These are phyloP conservation scores for Syrrhaptes paradoxus DNA, from an alignment of 2,113 vertebrate species.

Conservation along the genomic window DNA sequence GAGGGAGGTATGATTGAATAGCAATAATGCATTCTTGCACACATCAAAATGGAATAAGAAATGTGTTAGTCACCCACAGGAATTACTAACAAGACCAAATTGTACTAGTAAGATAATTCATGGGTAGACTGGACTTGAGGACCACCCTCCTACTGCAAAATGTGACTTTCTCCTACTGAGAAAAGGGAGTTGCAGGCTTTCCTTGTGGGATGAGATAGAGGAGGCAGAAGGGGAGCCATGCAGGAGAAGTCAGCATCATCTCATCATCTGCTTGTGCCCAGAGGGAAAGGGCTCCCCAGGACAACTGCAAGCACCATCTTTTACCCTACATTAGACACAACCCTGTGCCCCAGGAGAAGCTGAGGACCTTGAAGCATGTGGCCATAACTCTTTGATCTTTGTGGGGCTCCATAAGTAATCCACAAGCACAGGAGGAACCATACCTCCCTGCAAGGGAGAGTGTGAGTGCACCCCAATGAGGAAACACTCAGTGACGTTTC, in stretches of 20 bases:
- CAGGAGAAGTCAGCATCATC: neutral
- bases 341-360: neutral
- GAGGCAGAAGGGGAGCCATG: neutral
- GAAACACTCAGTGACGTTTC: neutral
- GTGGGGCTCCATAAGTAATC: neutral
- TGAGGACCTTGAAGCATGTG: neutral
- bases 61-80: neutral
- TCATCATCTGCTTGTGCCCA: neutral
- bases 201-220: neutral
- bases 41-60: constrained; percentile 37
- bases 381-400: neutral
- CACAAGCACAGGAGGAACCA: neutral
- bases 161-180: neutral
- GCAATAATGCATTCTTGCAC: constrained; percentile 73
- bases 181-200: neutral
- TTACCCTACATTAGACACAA: neutral
- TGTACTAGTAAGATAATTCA: neutral
- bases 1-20: constrained; percentile 78
- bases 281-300: neutral
- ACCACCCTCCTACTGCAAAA: neutral
- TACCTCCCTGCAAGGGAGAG: neutral
- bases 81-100: neutral
- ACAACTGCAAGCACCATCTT: neutral
- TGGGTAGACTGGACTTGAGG: neutral
- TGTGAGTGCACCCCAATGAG: neutral